Percentiles rank a stretch among this genome's conserved stretches.
Conservation (phyloP, 2,888 invertebrate genomes). For the Dione juno region DNA sequence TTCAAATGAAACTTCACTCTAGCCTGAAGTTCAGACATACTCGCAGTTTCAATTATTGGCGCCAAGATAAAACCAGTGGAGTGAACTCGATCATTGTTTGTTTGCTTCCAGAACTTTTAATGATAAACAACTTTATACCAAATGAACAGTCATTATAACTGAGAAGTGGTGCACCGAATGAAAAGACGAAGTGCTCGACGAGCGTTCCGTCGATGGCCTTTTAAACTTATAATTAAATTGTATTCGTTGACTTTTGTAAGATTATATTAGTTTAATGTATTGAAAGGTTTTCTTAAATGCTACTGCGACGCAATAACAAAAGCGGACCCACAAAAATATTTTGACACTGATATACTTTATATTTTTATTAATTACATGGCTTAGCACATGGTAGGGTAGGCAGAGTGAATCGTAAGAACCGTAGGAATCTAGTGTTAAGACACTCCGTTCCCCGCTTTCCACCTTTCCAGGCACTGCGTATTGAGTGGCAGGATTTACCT, state of each 20-base stretch:
- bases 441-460: no score
- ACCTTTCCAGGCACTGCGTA: no score
- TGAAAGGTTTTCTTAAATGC: not conserved
- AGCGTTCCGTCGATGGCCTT: conserved; percentile 17
- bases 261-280: not conserved
- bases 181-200: conserved; percentile 16
- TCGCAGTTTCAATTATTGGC: conserved; percentile 12
- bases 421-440: no score
- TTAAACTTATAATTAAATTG: conserved; percentile 25
- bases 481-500: no score
- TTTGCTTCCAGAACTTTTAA: conserved; percentile 40
- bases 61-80: conserved; percentile 22
- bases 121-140: conserved; percentile 43
- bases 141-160: conserved; percentile 39
- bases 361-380: no score
- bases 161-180: conserved; percentile 27
- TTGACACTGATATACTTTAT: no score
- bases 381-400: no score
- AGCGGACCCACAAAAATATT: no score
- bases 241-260: not conserved
- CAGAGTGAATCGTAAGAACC: no score
- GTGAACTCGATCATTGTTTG: conserved; percentile 38
- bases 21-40: not conserved
- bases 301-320: not conserved
- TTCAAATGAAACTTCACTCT: not conserved